Base-by-base conservation (phyloP, 2,113 vertebrate species). In the Oryzias curvinotus region DNA sequence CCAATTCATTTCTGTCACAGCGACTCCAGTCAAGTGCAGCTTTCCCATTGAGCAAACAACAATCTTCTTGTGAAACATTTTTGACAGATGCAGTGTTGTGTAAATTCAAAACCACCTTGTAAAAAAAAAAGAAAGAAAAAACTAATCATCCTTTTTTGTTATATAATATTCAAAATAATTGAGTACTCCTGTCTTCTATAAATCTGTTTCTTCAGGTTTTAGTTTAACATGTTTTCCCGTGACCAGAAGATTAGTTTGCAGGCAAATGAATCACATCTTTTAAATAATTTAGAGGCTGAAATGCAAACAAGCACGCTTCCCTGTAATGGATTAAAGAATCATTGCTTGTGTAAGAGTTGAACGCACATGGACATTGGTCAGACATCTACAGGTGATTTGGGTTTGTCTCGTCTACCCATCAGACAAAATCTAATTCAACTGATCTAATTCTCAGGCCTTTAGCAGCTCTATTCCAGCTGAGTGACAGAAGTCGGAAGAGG, bases 401-500 rank as follows among this genome's bases (percentile, higher is more conserved):
- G 73, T 80, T 75, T 63, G 48, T 71, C 65, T 51, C 78, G 83
- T 83, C 5, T 12, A 82, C 74, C 87, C 82, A 86, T 82, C 80
- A 65, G 61, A 73, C 53, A 55, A 65, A 42, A 64, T 60, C 16
- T 1, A 13, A 71, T 85, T 87, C 82, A n/a, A n/a, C n/a, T n/a
- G n/a, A n/a, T n/a, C n/a, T n/a, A 13, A 71, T 85, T 87, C 82
- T 87, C 83, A 86, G 76, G 73, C 65, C 81, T 83, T 86, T 69
- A 79, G 78, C 71, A 66, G 71, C 52, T 63, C 71, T 66, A 77
- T 87, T 86, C 75, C 56, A 80, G 41, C 66, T 77, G 71, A 80
- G 28, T 80, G 75, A 86, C 78, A 87, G 78, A 80, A 79, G 82
- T 77, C 78, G 80, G 81, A 87, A 85, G 80, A 85, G 78, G 84